Evolutionary conservation across 2,113 vertebrate genomes (phyloP), one percentile per base, ranked within the genome.

Genomic region (Elephas maximus): DNA sequence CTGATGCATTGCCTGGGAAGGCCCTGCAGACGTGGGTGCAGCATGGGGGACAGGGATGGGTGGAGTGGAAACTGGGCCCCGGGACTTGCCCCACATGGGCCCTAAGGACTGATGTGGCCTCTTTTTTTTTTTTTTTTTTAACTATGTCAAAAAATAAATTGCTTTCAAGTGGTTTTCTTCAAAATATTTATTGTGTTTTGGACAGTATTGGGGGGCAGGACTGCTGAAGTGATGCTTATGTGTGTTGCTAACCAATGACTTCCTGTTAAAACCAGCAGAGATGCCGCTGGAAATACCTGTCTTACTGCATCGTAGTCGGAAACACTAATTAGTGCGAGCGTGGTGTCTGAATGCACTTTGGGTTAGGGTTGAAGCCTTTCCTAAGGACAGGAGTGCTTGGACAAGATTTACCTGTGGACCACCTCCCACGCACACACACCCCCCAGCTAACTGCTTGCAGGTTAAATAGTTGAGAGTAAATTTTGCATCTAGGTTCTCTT

Each of bases 291-390:
- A 79, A 95, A 80, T 91, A 41, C 11, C 45, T 33, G 60, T 62
- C 69, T 94, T 85, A 74, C 0, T 93, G 26, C 9, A 60, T 79
- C 26, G 76, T 37, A 83, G 15, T 91, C 69, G 93, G 69, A 93
- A 76, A 88, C 45, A 74, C 48, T 9, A 67, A 80, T 81, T 62
- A 71, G 48, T 67, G 51, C 73, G 81, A 85, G 48, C 76, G 5
- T 89, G 88, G 74, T 88, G 14, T 76, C 73, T 57, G 63, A 74
- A 65, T 79, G 23, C 28, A 73, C 79, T 95, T 80, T 77, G 51
- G 37, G 37, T 37, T 37, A 37, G 37, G 37, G 37, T 37, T 37
- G 37, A 37, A 37, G 37, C 37, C 37, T 37, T 37, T 37, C 37
- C 37, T 37, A 37, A 37, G 37, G 37, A 37, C 37, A 37, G 37